Base-by-base conservation (phyloP, 2,797 vertebrate species). In the Helostoma temminkii region DNA sequence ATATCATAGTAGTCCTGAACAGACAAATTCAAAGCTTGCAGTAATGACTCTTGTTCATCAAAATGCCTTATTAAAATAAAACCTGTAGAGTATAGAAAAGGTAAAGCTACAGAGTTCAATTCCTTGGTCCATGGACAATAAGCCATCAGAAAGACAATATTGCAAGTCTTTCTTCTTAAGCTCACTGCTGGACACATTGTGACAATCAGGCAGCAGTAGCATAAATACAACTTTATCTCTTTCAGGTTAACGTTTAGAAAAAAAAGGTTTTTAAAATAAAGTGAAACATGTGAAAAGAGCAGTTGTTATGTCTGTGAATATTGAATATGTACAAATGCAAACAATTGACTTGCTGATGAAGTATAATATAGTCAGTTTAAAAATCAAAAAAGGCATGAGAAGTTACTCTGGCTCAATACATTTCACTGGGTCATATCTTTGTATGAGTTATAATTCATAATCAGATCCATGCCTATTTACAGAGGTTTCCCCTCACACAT, bases 111-210 rank as follows among this genome's bases (percentile, higher is more conserved):
- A 85, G 74, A 79, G 54, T 77, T 77, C 67, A 76, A 80, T 78
- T 67, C 72, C 46, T 68, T 60, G 55, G 72, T 79, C 85, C 56
- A 42, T 56, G 24, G 25, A 73, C 77, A 80, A 6, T 19, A 58
- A 93, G 90, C 93, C 94, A 92, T 95, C 93, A 88, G 92, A 94
- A 90, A 93, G 91, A 91, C 88, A 68, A 39, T 34, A 81, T 88
- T 81, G 48, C 89, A 82, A 46, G 88, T 88, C 91, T 87, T 89
- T 94, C 94, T 77, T 95, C 94, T 94, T 94, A 59, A 88, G 93
- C 91, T 92, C 88, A 50, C 49, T 48, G 72, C 58, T 42, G 67
- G 78, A 91, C 76, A 62, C 81, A 82, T 73, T 49, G 76, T 68
- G 24, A 65, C 50, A 62, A 80, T 77, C 90, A 90, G 85, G 90